phyloP scores from a whole-genome alignment of 2,888 invertebrate species.

The Trissolcus japonicus region DNA sequence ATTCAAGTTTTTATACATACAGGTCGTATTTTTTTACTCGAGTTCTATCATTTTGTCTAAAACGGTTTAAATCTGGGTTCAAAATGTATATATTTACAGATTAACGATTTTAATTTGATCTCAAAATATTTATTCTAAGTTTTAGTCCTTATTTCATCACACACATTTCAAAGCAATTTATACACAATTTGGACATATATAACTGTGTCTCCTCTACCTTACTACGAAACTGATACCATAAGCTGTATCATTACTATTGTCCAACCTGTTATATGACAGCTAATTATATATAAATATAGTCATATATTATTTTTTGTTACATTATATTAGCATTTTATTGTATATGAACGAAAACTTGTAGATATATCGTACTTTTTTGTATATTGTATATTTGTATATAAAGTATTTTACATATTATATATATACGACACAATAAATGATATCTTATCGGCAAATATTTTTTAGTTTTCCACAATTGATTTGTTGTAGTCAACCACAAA shows the following conservation, averaged over 20 bases:
- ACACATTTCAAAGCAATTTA: too few species aligned
- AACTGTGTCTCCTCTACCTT: too few species aligned
- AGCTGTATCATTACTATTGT: constrained; percentile 27
- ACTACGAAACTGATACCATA: neutral
- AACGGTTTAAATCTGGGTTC: too few species aligned
- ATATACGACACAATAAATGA: constrained; percentile 68
- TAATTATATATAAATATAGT: constrained; percentile 62
- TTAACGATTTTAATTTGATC: too few species aligned
- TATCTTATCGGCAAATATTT: constrained; percentile 44
- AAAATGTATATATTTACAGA: too few species aligned
- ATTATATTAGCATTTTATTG: constrained; percentile 69
- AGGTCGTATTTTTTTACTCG: too few species aligned
- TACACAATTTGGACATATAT: too few species aligned
- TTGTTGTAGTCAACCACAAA: too few species aligned
- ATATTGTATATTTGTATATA: constrained; percentile 76
- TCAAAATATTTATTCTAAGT: too few species aligned
- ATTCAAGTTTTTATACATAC: too few species aligned
- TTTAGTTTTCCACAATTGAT: neutral
- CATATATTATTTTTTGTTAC: constrained; percentile 62
- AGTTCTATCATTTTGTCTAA: too few species aligned
- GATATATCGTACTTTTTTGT: constrained; percentile 75
- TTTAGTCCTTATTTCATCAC: too few species aligned
- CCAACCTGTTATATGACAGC: constrained; percentile 43
- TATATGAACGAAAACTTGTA: constrained; percentile 74
- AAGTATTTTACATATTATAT: constrained; percentile 72